Conservation (phyloP, 2,113 vertebrate species). For the Oncorhynchus tshawytscha region DNA sequence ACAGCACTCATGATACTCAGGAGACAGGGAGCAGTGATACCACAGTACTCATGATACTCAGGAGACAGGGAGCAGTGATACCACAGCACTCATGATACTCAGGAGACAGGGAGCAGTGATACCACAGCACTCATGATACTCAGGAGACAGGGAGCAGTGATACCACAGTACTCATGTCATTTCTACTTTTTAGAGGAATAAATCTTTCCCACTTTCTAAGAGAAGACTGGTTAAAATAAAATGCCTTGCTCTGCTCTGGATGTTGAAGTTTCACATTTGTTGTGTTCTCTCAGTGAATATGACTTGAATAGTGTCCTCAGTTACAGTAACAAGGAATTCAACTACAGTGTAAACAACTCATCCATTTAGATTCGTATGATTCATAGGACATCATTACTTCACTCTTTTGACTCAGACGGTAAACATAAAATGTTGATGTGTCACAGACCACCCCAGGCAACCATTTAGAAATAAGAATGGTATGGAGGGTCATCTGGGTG, state of each 20-base stretch:
- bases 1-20: constrained; percentile 26
- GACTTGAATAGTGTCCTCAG: too few species aligned
- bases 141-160: constrained; percentile 23
- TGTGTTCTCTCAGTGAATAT: too few species aligned
- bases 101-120: constrained; percentile 23
- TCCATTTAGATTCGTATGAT: too few species aligned
- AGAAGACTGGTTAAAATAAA: not conserved
- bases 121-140: constrained; percentile 24
- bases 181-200: constrained; percentile 12
- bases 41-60: constrained; percentile 24
- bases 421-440: not conserved
- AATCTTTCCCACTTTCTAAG: not conserved
- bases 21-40: constrained; percentile 20
- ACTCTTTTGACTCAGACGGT: not conserved
- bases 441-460: not conserved
- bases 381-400: too few species aligned
- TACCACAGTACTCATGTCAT: constrained; percentile 19
- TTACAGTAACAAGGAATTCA: too few species aligned
- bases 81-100: constrained; percentile 24
- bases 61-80: constrained; percentile 21
- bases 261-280: too few species aligned
- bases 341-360: too few species aligned
- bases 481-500: not conserved
- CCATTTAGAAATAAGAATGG: not conserved
- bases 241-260: not conserved